phyloP scores from a whole-genome alignment of 37 sponge, comb jelly and placozoan genomes.

The Geodia barretti region DNA sequence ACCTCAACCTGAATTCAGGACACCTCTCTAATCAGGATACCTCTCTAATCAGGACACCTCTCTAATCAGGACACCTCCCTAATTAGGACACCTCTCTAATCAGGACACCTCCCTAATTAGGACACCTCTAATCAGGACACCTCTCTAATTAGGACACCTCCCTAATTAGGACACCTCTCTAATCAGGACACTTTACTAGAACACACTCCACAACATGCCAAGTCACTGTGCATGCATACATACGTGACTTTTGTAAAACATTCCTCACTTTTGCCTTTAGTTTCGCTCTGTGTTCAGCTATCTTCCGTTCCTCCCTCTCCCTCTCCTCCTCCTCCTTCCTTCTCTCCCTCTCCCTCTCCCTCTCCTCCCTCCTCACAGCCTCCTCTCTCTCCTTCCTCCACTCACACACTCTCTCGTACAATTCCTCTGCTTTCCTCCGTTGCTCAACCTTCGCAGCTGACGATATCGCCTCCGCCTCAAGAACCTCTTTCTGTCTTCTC shows the following conservation, averaged over 20 bases:
- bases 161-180: no score
- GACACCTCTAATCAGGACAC: no score
- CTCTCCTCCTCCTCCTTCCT: neutral
- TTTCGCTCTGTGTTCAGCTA: neutral
- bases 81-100: no score
- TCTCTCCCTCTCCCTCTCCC: neutral
- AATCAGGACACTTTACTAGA: no score
- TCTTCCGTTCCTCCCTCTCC: neutral
- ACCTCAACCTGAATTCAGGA: neutral
- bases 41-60: no score
- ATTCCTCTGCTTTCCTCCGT: conserved; percentile 15
- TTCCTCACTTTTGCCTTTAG: neutral
- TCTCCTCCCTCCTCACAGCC: conserved; percentile 5
- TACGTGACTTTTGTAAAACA: neutral
- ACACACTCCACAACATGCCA: no score
- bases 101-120: no score
- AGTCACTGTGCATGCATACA: no score
- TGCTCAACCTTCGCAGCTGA: neutral
- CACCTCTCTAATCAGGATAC: no score
- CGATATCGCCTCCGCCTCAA: neutral
- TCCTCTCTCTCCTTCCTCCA: conserved; percentile 43
- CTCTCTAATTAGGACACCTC: no score
- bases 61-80: no score
- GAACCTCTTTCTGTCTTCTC: neutral
- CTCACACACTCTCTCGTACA: conserved; percentile 32